Base-by-base conservation (phyloP, 2,888 invertebrate species). In the Thalpophila matura region DNA sequence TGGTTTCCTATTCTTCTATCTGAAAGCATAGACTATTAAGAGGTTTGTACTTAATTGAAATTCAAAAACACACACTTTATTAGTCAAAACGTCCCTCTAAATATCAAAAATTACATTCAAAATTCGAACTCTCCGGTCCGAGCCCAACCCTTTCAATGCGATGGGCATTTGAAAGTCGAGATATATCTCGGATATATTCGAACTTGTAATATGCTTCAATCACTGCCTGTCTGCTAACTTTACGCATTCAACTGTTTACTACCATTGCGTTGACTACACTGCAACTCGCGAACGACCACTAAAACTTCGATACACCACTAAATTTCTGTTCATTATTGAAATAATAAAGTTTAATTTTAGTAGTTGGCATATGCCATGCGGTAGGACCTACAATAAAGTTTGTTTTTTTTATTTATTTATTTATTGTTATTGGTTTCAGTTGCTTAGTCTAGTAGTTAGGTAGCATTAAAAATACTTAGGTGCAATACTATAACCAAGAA, bases 181-280 rank as follows among this genome's bases (percentile, higher is more conserved):
- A 65, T 70, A 70, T 45, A 70, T 43, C 31, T 45, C 71, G 37
- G 71, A 65, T 65, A 70, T 51, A 67, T 63, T 43, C 58, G 50
- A 64, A 67, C 63, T 71, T 64, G 53, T 57, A 58, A 58, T 62
- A 75, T 47, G 37, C 58, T 58, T 79, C 75, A 71, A 71, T 71
- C 71, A 74, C 54, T 43, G 46, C 47, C 61, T 55, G 86, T 83
- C 85, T 85, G 72, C 71, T 59, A 85, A 86, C 78, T 85, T 86
- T 84, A 77, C 73, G 74, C 79, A 83, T 81, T 84, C 81, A 79
- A 61, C 65, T 68, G 75, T 81, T 83, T 78, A 82, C 65, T 65
- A 71, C 71, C 73, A 70, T 71, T 68, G 69, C 63, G 60, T 51
- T 64, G 55, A 20, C 45, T 62, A 68, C 55, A 42, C 43, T 33